These are phyloP conservation scores for Toxotes chatareus DNA, from an alignment of 2,113 vertebrate species.

Conservation along the genomic window DNA sequence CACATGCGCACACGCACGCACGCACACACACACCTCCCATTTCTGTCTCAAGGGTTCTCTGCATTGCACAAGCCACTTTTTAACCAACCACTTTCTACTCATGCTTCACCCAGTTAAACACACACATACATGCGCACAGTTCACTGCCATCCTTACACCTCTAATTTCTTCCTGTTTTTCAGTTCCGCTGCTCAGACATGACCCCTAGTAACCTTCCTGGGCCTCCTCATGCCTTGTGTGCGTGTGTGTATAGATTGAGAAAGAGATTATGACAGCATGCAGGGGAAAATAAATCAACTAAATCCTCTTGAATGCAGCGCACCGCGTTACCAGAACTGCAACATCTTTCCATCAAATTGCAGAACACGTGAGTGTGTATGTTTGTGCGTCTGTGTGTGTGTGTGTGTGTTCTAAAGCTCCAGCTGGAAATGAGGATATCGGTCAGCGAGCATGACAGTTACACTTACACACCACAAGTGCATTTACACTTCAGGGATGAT, in stretches of 20 bases:
- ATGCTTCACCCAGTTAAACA: conserved; percentile 13
- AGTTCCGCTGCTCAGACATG: conserved; percentile 47
- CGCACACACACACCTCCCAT: background rate
- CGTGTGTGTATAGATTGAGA: background rate
- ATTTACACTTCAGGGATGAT: background rate
- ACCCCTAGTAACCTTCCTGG: conserved; percentile 51
- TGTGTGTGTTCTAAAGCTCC: background rate
- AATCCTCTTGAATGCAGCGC: background rate
- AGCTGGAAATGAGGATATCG: conserved; percentile 10
- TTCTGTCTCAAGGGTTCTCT: conserved; percentile 7
- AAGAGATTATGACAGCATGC: background rate
- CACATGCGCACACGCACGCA: conserved; percentile 10
- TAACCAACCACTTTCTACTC: conserved; percentile 3
- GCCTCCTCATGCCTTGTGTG: background rate
- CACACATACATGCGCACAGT: conserved; percentile 16
- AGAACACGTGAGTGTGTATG: background rate
- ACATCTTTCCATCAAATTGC: background rate
- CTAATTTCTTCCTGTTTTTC: conserved; percentile 68
- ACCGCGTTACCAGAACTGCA: background rate
- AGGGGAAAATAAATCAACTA: background rate
- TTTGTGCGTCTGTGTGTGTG: background rate
- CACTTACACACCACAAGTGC: conserved; percentile 21
- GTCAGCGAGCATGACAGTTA: conserved; percentile 38
- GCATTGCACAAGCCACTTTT: conserved; percentile 27
- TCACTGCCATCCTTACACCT: conserved; percentile 43